Conservation (phyloP, 2,888 invertebrate genomes). For the Heliconius cydno region DNA sequence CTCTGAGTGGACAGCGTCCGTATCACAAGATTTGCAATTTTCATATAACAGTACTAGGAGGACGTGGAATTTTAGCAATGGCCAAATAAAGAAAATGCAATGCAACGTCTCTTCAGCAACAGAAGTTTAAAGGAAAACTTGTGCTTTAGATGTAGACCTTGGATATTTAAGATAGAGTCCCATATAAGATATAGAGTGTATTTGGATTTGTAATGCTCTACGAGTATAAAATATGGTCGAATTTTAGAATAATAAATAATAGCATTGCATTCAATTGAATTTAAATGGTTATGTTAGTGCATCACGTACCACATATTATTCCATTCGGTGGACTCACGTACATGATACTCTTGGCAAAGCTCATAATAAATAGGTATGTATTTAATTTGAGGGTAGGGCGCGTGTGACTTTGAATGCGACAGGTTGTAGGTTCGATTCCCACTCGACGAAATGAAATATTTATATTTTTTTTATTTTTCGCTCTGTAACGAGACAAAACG, state of each 20-base stretch:
- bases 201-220: neutral
- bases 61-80: constrained; percentile 27
- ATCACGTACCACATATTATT: constrained; percentile 31
- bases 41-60: constrained; percentile 29
- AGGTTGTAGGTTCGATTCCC: too few relatives aligned
- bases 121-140: constrained; percentile 5
- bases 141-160: neutral
- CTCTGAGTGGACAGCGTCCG: constrained; percentile 44
- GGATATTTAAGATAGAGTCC: constrained; percentile 11
- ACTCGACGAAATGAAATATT: too few relatives aligned
- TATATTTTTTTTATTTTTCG: too few relatives aligned
- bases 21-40: constrained; percentile 46
- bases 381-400: too few relatives aligned
- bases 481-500: too few relatives aligned
- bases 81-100: constrained; percentile 26
- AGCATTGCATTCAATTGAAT: constrained; percentile 14
- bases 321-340: constrained; percentile 23
- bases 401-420: too few relatives aligned
- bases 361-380: neutral
- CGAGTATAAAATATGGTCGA: constrained; percentile 9
- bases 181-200: neutral
- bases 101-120: neutral
- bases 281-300: constrained; percentile 10
- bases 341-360: constrained; percentile 24
- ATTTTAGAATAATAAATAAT: constrained; percentile 22